Conservation (phyloP, 2,888 invertebrate genomes). For the Acholoe squamosa region DNA sequence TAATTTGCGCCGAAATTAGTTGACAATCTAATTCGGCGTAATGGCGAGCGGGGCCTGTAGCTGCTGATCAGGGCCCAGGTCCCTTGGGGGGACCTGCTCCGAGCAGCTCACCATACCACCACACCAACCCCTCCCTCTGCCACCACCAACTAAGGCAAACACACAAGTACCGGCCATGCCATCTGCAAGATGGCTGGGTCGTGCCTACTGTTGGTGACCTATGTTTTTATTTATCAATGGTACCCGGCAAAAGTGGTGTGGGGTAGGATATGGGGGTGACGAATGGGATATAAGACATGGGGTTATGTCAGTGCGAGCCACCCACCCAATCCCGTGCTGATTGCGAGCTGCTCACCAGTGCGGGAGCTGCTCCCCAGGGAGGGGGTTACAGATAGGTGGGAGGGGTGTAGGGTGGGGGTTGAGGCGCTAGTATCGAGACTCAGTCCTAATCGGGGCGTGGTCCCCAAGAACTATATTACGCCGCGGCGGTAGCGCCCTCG, state of each 20-base stretch:
- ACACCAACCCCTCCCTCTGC: background rate
- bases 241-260: background rate
- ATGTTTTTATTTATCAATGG: background rate
- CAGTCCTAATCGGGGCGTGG: background rate
- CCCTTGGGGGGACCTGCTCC: slow-evolving; percentile 1
- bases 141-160: background rate
- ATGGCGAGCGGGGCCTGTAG: slow-evolving; percentile 20
- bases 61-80: slow-evolving; percentile 25
- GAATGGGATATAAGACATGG: background rate
- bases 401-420: background rate
- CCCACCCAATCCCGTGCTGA: slow-evolving; percentile 34
- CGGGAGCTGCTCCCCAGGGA: background rate
- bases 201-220: background rate
- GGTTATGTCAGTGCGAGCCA: slow-evolving; percentile 11
- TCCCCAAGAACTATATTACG: slow-evolving; percentile 44
- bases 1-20: slow-evolving; percentile 60
- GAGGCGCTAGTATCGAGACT: background rate
- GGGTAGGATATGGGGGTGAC: background rate
- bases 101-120: background rate
- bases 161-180: background rate
- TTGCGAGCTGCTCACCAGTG: background rate
- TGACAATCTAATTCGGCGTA: slow-evolving; percentile 60
- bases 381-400: slow-evolving; percentile 9
- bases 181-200: background rate
- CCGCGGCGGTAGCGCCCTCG: background rate